A percentile compares a stretch with the other conserved stretches of the same genome.
These are phyloP conservation scores for Epizoanthus scotinus DNA, from an alignment of 92 coral and sea anemone species.

Conservation along the genomic window DNA sequence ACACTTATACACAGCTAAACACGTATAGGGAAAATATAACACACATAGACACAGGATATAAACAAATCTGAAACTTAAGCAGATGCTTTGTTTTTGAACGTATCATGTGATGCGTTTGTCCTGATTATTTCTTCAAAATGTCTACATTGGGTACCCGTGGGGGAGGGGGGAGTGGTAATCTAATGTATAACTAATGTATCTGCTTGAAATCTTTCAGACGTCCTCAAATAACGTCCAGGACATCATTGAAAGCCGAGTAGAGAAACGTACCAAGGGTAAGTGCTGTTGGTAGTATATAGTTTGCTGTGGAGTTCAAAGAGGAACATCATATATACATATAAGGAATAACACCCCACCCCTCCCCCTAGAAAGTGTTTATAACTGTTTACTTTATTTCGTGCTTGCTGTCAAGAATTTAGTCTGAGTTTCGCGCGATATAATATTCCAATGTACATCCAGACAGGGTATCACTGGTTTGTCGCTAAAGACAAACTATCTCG, in stretches of 20 bases:
- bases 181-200: background rate
- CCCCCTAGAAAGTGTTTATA: background rate
- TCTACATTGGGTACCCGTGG: background rate
- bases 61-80: background rate
- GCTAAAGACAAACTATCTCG: too few species aligned
- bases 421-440: too few species aligned
- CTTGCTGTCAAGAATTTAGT: too few species aligned
- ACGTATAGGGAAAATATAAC: too few species aligned
- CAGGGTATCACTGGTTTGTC: too few species aligned
- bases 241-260: constrained; percentile 96
- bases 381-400: too few species aligned
- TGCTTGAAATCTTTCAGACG: constrained; percentile 52
- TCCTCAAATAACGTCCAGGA: constrained; percentile 96
- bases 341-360: background rate
- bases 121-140: background rate
- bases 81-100: background rate
- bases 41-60: too few species aligned
- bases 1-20: background rate
- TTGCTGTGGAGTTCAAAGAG: background rate
- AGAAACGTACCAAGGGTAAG: constrained; percentile 95
- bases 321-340: background rate
- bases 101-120: background rate
- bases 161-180: background rate
- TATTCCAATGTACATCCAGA: too few species aligned
- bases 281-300: too few species aligned